Evolutionary conservation across 2,797 vertebrate genomes (phyloP), one percentile per base, ranked within the genome.

Genomic region (Semotilus atromaculatus): DNA sequence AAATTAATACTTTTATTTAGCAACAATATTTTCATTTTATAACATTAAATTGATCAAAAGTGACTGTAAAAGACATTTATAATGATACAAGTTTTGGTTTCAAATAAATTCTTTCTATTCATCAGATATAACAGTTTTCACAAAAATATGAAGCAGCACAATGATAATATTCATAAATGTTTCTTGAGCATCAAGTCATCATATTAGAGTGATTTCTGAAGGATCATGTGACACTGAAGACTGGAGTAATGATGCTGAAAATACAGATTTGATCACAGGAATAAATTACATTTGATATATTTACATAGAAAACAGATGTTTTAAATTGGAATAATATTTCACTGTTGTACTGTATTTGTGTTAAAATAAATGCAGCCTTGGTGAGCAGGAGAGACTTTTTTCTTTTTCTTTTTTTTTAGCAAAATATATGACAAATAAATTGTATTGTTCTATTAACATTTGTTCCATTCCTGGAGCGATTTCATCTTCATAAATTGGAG

Each of bases 401-500:
- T 43, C 3, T 4, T 4, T 13, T 13, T 11, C 3, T 0, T 11
- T 11, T 13, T 64, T 67, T 21, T 34, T n/a, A 23, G 3, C 40
- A 31, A 29, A 74, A 53, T 31, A 31, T 36, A 48, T 55, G 21
- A 36, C 72, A 14, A 2, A 75, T 55, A 13, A 11, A 3, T 36
- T 16, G 36, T 11, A 55, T 11, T 36, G 4, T 11, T 75, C 31
- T 38, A n/a, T 75, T 58, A 55, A 55, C 11, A 7, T 38, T 58
- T 58, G 34, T n/a, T 7, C 34, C 29, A 36, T n/a, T 67, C 43
- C 40, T 36, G 29, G 29, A 67, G 60, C 7, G 18, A 53, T 38
- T 64, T 64, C 45, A 26, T 68, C 78, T 26, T 68, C 29, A 38
- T 14, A 55, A 70, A 70, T 14, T 55, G 21, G 66, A 55, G 79